Conservation (phyloP, 2,888 invertebrate genomes). For the Drosophila tanythrix region DNA sequence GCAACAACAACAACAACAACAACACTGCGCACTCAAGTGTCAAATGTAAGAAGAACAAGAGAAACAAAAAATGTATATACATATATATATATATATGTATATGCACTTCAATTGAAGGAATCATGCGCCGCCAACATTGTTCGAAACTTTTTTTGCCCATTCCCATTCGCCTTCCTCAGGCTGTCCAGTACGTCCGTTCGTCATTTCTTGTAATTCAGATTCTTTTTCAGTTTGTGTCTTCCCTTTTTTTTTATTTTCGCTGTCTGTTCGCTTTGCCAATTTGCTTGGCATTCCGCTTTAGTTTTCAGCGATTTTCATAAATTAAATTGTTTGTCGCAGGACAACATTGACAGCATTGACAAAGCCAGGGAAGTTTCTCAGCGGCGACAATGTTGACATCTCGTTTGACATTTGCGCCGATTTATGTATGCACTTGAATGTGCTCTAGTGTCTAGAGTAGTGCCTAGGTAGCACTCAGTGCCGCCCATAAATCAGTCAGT, state of each 20-base stretch:
- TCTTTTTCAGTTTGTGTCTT: slow-evolving; percentile 26
- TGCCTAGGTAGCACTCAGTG: slow-evolving; percentile 28
- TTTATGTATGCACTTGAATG: slow-evolving; percentile 50
- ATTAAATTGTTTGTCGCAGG: slow-evolving; percentile 79
- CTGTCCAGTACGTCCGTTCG: background rate
- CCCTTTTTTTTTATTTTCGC: slow-evolving; percentile 17
- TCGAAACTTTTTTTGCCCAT: slow-evolving; percentile 27
- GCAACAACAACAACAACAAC: slow-evolving; percentile 30
- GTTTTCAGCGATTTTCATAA: slow-evolving; percentile 77
- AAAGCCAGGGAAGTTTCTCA: slow-evolving; percentile 37
- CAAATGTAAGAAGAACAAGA: slow-evolving; percentile 61
- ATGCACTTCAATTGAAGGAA: slow-evolving; percentile 62
- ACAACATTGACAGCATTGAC: slow-evolving; percentile 52
- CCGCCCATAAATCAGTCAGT: slow-evolving; percentile 59
- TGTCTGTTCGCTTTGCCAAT: slow-evolving; percentile 64
- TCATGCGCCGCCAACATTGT: slow-evolving; percentile 41
- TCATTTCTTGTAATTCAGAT: slow-evolving; percentile 30
- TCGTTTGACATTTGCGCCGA: slow-evolving; percentile 60
- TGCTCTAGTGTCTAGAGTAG: slow-evolving; percentile 18
- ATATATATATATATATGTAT: slow-evolving; percentile 18
- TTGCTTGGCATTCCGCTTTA: slow-evolving; percentile 73
- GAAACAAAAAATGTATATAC: slow-evolving; percentile 22
- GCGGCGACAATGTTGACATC: slow-evolving; percentile 49
- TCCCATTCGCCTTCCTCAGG: slow-evolving; percentile 2
- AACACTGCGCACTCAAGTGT: slow-evolving; percentile 73